These are phyloP conservation scores for Lithodes maja DNA, from an alignment of 2,888 invertebrate genomes.

Conservation along the genomic window DNA sequence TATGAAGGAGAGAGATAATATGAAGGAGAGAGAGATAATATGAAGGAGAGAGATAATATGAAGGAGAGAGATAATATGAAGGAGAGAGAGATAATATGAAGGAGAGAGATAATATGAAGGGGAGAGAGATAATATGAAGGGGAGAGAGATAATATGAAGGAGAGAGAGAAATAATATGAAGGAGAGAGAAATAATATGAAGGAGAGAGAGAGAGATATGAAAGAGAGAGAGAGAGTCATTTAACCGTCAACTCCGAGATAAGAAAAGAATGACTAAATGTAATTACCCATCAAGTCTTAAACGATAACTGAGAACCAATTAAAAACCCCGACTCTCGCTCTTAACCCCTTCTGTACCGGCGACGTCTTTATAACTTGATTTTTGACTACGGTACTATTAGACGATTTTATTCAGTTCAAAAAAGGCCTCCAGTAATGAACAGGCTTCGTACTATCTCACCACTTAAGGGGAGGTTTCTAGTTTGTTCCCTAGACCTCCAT, in stretches of 20 bases:
- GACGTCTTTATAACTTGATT: too few species aligned
- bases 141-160: background rate
- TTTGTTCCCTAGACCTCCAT: too few species aligned
- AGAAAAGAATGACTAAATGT: conserved; percentile 36
- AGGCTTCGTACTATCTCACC: too few species aligned
- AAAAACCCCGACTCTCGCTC: conserved; percentile 18
- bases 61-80: too few species aligned
- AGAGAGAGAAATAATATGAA: conserved; percentile 22
- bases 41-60: background rate
- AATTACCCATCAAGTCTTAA: conserved; percentile 55
- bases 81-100: background rate
- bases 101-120: background rate
- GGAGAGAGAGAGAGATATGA: background rate
- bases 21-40: conserved; percentile 36
- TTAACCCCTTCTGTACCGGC: background rate
- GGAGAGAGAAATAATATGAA: conserved; percentile 5
- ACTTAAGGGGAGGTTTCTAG: too few species aligned
- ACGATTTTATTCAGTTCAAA: too few species aligned
- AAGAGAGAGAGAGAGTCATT: conserved; percentile 37
- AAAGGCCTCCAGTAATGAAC: too few species aligned
- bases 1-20: background rate
- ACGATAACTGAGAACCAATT: conserved; percentile 61
- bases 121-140: too few species aligned
- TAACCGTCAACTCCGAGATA: conserved; percentile 21
- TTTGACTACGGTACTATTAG: too few species aligned